phyloP scores from a whole-genome alignment of 2,113 vertebrate species.

The Serinus canaria region DNA sequence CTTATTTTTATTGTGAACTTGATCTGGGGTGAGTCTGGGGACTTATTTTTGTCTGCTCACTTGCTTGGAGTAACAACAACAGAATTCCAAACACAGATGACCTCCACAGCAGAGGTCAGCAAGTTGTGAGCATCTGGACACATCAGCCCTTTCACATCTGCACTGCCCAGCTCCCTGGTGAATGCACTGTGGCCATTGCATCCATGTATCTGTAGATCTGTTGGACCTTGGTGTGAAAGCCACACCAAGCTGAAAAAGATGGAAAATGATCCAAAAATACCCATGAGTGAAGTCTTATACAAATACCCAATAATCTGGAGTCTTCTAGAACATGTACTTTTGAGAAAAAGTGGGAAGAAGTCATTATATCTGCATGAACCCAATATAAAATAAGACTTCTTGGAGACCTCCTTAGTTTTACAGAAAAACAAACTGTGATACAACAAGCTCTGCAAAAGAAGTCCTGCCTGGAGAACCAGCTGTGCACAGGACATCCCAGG shows the following conservation, averaged over 20 bases:
- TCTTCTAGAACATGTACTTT: no score
- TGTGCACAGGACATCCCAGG: not conserved
- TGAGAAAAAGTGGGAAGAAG: no score
- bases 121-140: not conserved
- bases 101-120: not conserved
- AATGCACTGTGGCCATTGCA: not conserved
- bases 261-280: not conserved
- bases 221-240: not conserved
- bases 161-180: not conserved
- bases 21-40: not conserved
- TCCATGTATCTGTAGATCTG: fast-evolving
- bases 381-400: no score
- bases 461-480: not conserved
- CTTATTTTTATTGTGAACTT: not conserved
- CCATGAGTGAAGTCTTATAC: no score
- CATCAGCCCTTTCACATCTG: not conserved
- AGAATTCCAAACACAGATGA: not conserved
- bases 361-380: no score
- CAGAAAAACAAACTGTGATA: not conserved
- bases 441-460: not conserved
- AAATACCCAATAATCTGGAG: no score
- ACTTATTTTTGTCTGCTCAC: not conserved
- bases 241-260: not conserved
- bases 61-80: not conserved
- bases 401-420: no score